phyloP scores from a whole-genome alignment of 30 jellyfish, hydroid and myxozoan genomes.

The Pseudorhiza aurosa region DNA sequence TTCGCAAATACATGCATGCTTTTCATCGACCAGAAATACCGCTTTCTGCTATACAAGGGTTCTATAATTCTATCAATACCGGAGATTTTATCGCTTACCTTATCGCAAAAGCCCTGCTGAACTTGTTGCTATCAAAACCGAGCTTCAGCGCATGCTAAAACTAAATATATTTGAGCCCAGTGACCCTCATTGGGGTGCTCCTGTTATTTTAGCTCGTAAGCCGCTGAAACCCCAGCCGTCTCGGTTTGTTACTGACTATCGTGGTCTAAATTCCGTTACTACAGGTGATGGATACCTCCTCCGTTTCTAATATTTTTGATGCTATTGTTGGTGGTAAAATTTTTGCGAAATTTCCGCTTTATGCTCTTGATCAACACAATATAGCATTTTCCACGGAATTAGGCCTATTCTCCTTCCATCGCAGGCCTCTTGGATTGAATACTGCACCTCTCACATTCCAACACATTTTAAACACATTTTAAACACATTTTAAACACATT shows the following conservation, averaged over 20 bases:
- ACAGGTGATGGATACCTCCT: slow-evolving; percentile 34
- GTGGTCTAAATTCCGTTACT: slow-evolving; percentile 37
- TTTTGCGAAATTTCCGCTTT: slow-evolving; percentile 14
- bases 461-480: slow-evolving; percentile 28
- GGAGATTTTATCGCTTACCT: slow-evolving; percentile 25
- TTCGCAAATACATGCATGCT: not conserved
- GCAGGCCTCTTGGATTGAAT: slow-evolving; percentile 40
- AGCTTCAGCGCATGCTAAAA: not conserved
- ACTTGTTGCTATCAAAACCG: not conserved
- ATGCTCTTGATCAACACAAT: slow-evolving; percentile 4
- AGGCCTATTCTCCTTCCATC: slow-evolving; percentile 20
- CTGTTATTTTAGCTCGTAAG: slow-evolving; percentile 39
- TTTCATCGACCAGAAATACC: slow-evolving; percentile 24
- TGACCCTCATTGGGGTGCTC: slow-evolving; percentile 25
- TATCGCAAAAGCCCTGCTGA: slow-evolving; percentile 38
- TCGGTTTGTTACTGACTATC: slow-evolving; percentile 44
- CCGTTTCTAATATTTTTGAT: slow-evolving; percentile 5
- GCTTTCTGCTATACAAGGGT: slow-evolving; percentile 12
- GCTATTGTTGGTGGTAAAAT: slow-evolving; percentile 17
- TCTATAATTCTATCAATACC: not conserved
- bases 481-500: slow-evolving; percentile 32
- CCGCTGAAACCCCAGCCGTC: slow-evolving; percentile 48
- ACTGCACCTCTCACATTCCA: slow-evolving; percentile 31
- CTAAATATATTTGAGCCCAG: not conserved
- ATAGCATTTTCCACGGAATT: slow-evolving; percentile 21